These are phyloP conservation scores for Salticus scenicus DNA, from an alignment of 2,888 invertebrate genomes.

Conservation along the genomic window DNA sequence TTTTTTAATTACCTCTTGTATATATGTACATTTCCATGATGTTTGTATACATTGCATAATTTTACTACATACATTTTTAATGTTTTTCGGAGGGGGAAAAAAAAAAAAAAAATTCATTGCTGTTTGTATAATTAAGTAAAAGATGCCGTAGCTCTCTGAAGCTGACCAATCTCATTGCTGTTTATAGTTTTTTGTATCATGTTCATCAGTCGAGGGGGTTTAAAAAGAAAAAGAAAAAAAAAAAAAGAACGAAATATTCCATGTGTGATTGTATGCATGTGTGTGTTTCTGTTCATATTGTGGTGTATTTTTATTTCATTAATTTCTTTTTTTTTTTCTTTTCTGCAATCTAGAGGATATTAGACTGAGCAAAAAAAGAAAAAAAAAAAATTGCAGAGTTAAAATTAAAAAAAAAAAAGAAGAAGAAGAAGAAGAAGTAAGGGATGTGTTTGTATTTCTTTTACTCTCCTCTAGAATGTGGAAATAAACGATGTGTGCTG, in stretches of 20 bases:
- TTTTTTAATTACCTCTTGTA: neutral
- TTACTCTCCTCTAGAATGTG: conserved; percentile 34
- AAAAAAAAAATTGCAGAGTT: neutral
- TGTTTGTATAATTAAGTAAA: neutral
- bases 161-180: conserved; percentile 13
- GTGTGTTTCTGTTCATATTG: conserved; percentile 18
- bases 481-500: conserved; percentile 23
- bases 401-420: neutral
- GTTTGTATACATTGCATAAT: neutral
- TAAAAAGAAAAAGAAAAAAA: neutral
- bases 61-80: conserved; percentile 8
- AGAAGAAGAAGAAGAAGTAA: neutral
- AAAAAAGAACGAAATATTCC: conserved; percentile 3
- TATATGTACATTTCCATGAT: conserved; percentile 1
- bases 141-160: neutral
- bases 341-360: conserved; percentile 34
- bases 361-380: neutral
- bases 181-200: conserved; percentile 26
- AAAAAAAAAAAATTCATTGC: neutral
- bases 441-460: neutral
- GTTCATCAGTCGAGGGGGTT: conserved; percentile 16
- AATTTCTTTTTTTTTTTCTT: neutral
- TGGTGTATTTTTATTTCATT: neutral
- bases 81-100: too few species aligned
- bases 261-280: conserved; percentile 32